Conservation (phyloP, 2,888 invertebrate genomes). For the Campoplex capitator region DNA sequence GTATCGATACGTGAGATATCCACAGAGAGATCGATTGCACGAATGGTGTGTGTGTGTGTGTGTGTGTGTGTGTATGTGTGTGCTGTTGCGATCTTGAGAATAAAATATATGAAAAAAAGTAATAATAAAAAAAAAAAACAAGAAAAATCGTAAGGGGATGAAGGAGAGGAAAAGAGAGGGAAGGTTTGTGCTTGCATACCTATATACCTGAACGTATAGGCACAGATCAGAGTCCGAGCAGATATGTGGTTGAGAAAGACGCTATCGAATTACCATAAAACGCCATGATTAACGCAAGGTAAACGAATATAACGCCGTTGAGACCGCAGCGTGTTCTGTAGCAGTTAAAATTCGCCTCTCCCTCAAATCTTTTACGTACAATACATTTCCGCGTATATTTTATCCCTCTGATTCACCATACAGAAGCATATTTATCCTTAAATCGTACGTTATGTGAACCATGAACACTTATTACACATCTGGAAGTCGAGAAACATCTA, state of each 20-base stretch:
- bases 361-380: constrained; percentile 67
- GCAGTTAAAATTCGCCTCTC: constrained; percentile 79
- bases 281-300: constrained; percentile 84
- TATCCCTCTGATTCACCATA: constrained; percentile 26
- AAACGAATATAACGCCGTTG: constrained; percentile 83
- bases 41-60: constrained; percentile 72
- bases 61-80: constrained; percentile 12
- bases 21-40: constrained; percentile 83
- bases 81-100: constrained; percentile 55
- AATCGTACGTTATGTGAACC: constrained; percentile 4
- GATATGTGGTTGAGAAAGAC: constrained; percentile 69
- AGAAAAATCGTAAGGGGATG: background rate
- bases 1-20: constrained; percentile 74
- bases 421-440: background rate
- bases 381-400: constrained; percentile 70
- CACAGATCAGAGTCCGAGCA: constrained; percentile 49
- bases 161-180: constrained; percentile 27
- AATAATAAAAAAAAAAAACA: background rate
- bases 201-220: constrained; percentile 23
- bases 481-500: constrained; percentile 51
- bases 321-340: constrained; percentile 82
- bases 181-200: constrained; percentile 13
- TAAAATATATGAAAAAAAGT: background rate
- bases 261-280: constrained; percentile 83
- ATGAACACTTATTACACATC: constrained; percentile 55